Conservation (phyloP, 2,888 invertebrate genomes). For the Pardosa pseudoannulata region DNA sequence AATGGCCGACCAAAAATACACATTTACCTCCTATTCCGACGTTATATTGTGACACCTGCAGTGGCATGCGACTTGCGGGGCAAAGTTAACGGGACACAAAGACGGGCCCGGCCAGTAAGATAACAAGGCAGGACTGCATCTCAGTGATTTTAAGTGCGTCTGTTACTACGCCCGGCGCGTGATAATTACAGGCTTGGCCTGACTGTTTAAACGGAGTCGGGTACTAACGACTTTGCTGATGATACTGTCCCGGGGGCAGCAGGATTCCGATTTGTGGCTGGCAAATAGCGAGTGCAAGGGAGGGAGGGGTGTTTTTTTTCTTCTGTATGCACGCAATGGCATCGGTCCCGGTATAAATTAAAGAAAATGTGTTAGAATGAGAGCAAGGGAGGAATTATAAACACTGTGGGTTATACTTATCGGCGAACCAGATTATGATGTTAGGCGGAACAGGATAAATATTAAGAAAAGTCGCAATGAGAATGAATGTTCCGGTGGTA, state of each 20-base stretch:
- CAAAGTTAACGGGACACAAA: not conserved
- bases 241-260: constrained; percentile 43
- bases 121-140: constrained; percentile 35
- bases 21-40: not conserved
- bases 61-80: not conserved
- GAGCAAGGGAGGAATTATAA: constrained; percentile 16
- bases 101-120: not conserved
- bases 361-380: constrained; percentile 16
- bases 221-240: constrained; percentile 63
- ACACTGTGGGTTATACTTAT: not conserved
- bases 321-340: not conserved
- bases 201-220: constrained; percentile 62
- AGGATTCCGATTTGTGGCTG: constrained; percentile 3
- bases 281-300: too few species aligned
- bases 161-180: constrained; percentile 59
- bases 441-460: not conserved
- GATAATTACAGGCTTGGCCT: constrained; percentile 54
- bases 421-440: not conserved
- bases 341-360: constrained; percentile 5
- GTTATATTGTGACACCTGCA: not conserved
- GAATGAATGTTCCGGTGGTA: too few species aligned
- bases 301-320: not conserved
- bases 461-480: too few species aligned
- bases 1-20: not conserved
- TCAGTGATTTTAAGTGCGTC: constrained; percentile 52